Evolutionary conservation across 2,797 vertebrate species (phyloP), one percentile per base, ranked within the genome.

Genomic region (Babyrousa celebensis): DNA sequence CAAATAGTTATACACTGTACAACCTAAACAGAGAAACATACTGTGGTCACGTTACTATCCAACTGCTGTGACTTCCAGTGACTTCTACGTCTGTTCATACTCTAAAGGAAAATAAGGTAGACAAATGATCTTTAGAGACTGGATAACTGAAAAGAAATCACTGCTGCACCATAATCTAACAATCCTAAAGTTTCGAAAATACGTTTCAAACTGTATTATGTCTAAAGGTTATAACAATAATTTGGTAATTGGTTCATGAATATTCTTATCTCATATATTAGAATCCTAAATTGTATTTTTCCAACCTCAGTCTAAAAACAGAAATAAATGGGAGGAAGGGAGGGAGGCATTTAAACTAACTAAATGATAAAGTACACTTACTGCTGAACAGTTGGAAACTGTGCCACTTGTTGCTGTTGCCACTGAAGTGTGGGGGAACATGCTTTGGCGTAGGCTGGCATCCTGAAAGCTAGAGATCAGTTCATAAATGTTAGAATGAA

Each of bases 1-100:
- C 58, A 78, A 88, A 82, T 7, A 94, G 54, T 58, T 48, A 63
- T 4, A 89, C 12, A 71, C 2, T 63, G 1, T 62, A 72, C 18
- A 87, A 89, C 6, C 48, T 65, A 92, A 93, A 89, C 12, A 92
- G 88, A 97, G 0, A 96, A 11, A 90, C 75, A 96, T 97, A 99
- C 99, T 99, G 99, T 99, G 43, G 98, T 96, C 68, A 99, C 99
- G 6, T 99, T 99, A 97, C 99, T 99, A 85, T 99, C 99, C 98
- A 99, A 98, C 85, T 99, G 98, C 54, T 99, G 99, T 91, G 98
- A 98, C 96, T 98, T 99, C 99, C 99, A 99, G 98, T 99, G 99
- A 92, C 95, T 98, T 95, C 99, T 99, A 98, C 99, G 99, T 97
- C 99, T 99, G 98, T 99, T 98, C 96, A 99, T 99, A 97, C 98